phyloP scores from a whole-genome alignment of 2,888 invertebrate species.

The Caradrina kadenii region DNA sequence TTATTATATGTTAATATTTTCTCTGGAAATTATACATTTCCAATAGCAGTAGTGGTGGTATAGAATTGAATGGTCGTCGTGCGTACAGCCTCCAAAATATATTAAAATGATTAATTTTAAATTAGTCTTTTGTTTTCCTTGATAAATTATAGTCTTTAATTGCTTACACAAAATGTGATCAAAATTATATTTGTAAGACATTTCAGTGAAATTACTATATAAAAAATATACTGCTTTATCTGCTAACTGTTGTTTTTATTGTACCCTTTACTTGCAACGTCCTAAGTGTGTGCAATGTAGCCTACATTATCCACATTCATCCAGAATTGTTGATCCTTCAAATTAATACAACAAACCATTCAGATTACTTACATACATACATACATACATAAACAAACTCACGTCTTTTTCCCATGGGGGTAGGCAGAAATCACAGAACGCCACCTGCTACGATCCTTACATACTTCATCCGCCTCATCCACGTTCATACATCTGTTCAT shows the following conservation, averaged over 20 bases:
- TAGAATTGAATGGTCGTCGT: background rate
- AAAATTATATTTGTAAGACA: background rate
- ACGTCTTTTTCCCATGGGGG: no score
- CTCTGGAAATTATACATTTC: no score
- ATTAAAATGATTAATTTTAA: background rate
- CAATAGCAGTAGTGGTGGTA: no score
- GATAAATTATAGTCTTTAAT: background rate
- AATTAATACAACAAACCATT: background rate
- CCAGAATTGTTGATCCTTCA: background rate
- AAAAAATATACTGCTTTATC: constrained; percentile 21
- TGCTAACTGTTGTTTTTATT: constrained; percentile 14
- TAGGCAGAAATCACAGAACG: no score
- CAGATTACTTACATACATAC: no score
- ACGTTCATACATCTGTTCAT: no score
- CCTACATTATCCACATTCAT: no score
- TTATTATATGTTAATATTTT: no score
- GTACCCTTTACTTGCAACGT: background rate
- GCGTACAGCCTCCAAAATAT: background rate
- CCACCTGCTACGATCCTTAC: no score
- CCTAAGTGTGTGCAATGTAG: background rate
- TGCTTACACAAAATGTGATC: background rate
- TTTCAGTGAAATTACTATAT: background rate
- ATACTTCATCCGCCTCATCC: no score
- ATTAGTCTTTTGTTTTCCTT: background rate
- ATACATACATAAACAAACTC: no score